Base-by-base conservation (phyloP, 2,888 invertebrate genomes). In the Hirtodrosophila alboralis region DNA sequence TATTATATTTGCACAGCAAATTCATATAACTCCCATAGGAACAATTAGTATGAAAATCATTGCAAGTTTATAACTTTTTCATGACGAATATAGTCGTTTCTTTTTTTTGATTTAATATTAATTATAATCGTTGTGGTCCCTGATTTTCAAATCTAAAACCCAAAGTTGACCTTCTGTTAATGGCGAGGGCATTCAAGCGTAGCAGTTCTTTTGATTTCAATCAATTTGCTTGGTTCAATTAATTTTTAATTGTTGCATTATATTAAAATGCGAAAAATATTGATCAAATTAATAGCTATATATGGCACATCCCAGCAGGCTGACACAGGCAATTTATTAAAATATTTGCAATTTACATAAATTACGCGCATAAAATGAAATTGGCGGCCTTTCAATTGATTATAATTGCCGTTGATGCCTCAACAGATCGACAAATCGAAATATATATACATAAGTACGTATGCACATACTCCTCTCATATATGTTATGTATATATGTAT, bases 311-410 rank as follows among this genome's bases (percentile, higher is more conserved):
- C 23, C n/a, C 26, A 14, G 13, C 33, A 6, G 21, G 41, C 23
- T 31, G 28, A 26, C 31, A 44, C 33, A 60, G 57, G 60, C 52
- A 83, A 75, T 78, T 78, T 76, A 67, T 84, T 64, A 57, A 69
- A 66, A 79, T 68, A 68, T 81, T 75, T 75, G 72, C 62, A 84
- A 85, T 79, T 83, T 66, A 79, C 79, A 84, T 79, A 84, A 79
- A 79, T 84, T 75, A 81, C 51, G 71, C 12, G 61, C 56, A 59
- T 67, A 49, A 67, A 77, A 81, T 84, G 43, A 77, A 81, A 84
- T 81, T 71, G 71, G 48, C 60, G 45, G 56, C 75, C 54, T 59
- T 62, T 63, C 85, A 71, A 84, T 81, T 79, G 85, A 85, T 66
- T 78, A 65, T 81, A 84, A 79, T 81, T 83, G 85, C 68, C 56